Evolutionary conservation across 2,113 vertebrate species (phyloP).

Genomic region (Callipepla californica): DNA sequence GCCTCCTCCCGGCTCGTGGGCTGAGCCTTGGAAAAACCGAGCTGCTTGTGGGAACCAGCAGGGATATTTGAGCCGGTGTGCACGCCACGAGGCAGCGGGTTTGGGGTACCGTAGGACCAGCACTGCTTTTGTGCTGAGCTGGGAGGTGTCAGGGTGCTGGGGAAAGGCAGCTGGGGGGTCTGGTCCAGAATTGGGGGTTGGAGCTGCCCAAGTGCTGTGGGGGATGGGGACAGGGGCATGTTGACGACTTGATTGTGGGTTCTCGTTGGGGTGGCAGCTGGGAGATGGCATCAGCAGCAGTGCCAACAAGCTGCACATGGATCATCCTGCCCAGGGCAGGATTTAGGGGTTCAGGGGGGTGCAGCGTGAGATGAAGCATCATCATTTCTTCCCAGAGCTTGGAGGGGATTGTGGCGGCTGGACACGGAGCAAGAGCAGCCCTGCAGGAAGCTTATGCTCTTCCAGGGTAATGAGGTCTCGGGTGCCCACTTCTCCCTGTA

Average conservation of each 20-base stretch:
- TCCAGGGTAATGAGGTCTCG: not conserved
- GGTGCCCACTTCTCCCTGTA: not conserved
- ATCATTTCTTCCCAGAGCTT: not conserved
- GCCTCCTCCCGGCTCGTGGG: conserved; percentile 76
- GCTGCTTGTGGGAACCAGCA: conserved; percentile 69
- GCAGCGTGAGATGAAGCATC: not conserved
- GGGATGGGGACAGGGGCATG: not conserved
- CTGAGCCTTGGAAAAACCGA: conserved; percentile 51
- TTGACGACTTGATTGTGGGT: rapidly evolving
- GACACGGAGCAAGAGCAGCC: not conserved
- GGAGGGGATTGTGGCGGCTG: rapidly evolving
- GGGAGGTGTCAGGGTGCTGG: not conserved
- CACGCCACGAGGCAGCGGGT: not conserved
- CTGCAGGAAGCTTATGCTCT: not conserved
- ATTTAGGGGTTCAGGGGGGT: not conserved
- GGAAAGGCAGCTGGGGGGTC: not conserved
- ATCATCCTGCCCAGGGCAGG: not conserved
- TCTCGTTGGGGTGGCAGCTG: not conserved
- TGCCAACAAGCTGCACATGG: not conserved
- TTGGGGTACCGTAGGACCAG: rapidly evolving
- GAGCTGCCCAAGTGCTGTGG: rapidly evolving
- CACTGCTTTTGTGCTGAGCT: not conserved
- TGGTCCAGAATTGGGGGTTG: not conserved
- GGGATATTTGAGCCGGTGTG: conserved; percentile 46
- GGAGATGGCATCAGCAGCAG: not conserved